These are phyloP conservation scores for Gasterosteus aculeatus DNA, from an alignment of 2,113 vertebrate genomes.

Conservation along the genomic window DNA sequence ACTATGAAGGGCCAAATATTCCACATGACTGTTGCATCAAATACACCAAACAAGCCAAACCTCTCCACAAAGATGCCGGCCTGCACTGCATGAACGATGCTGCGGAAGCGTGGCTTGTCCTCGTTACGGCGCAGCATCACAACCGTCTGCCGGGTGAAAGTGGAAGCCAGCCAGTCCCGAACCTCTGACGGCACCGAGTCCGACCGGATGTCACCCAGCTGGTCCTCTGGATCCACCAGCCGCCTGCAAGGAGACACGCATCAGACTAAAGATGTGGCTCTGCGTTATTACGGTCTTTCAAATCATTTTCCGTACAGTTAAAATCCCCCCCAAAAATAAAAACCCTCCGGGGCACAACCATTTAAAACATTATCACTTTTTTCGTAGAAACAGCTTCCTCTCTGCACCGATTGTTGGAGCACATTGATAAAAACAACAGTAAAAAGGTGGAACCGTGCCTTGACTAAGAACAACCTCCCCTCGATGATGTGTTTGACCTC, in stretches of 20 bases:
- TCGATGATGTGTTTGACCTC: too few relatives aligned
- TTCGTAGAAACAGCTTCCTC: too few relatives aligned
- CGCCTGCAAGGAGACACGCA: conserved; percentile 73
- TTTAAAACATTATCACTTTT: too few relatives aligned
- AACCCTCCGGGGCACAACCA: too few relatives aligned
- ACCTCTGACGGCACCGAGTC: conserved; percentile 95
- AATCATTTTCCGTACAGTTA: too few relatives aligned
- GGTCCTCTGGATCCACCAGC: conserved; percentile 90
- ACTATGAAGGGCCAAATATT: neutral
- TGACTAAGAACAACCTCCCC: too few relatives aligned
- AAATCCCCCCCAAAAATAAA: too few relatives aligned
- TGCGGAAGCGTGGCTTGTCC: conserved; percentile 93
- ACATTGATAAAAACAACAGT: too few relatives aligned
- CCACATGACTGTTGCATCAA: neutral
- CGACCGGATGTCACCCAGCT: conserved; percentile 92
- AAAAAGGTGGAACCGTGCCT: too few relatives aligned
- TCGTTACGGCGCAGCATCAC: conserved; percentile 87
- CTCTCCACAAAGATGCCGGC: conserved; percentile 98
- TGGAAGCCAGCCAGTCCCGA: conserved; percentile 95
- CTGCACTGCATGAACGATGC: conserved; percentile 95
- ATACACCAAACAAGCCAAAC: conserved; percentile 67
- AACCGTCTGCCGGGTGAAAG: conserved; percentile 94
- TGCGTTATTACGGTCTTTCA: too few relatives aligned
- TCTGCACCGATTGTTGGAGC: too few relatives aligned
- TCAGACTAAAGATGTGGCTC: too few relatives aligned